These are phyloP conservation scores for Globodera rostochiensis DNA, from an alignment of 1,140 invertebrate species.

Conservation along the genomic window DNA sequence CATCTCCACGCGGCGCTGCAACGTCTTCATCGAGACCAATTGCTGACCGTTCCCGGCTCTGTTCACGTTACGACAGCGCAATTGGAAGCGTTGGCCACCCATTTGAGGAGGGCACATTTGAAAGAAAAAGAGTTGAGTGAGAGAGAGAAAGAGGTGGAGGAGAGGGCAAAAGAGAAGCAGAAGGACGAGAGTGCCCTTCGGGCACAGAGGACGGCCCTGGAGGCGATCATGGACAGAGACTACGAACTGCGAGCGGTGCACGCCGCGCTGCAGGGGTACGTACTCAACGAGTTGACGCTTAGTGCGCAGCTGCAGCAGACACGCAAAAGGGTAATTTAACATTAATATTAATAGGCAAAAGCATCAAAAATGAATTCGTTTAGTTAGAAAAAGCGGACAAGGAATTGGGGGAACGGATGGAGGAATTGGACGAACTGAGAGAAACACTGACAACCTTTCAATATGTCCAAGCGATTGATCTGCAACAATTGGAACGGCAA, in stretches of 20 bases:
- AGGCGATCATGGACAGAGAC: constrained; percentile 37
- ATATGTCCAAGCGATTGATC: constrained; percentile 17
- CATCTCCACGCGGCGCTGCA: constrained; percentile 14
- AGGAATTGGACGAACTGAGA: constrained; percentile 28
- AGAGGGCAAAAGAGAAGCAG: constrained; percentile 24
- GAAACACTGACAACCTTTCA: constrained; percentile 6
- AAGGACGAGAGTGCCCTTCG: constrained; percentile 13
- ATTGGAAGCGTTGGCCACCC: constrained; percentile 13
- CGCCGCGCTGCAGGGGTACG: constrained; percentile 36
- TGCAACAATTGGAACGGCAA: constrained; percentile 14
- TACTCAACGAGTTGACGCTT: constrained; percentile 37
- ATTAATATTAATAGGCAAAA: background rate
- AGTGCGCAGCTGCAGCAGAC: constrained; percentile 27
- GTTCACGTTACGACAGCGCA: background rate
- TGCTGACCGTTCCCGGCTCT: background rate
- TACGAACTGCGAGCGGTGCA: constrained; percentile 35
- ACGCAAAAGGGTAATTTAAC: constrained; percentile 10
- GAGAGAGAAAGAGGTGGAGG: constrained; percentile 24
- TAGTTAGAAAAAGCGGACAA: constrained; percentile 21
- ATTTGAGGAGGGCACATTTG: background rate
- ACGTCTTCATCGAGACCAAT: background rate
- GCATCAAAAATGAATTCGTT: constrained; percentile 6
- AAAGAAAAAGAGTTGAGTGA: background rate
- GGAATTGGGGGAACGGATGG: background rate
- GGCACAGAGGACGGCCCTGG: constrained; percentile 24